These are phyloP conservation scores for Suncus etruscus DNA, from an alignment of 2,113 vertebrate species.

Conservation along the genomic window DNA sequence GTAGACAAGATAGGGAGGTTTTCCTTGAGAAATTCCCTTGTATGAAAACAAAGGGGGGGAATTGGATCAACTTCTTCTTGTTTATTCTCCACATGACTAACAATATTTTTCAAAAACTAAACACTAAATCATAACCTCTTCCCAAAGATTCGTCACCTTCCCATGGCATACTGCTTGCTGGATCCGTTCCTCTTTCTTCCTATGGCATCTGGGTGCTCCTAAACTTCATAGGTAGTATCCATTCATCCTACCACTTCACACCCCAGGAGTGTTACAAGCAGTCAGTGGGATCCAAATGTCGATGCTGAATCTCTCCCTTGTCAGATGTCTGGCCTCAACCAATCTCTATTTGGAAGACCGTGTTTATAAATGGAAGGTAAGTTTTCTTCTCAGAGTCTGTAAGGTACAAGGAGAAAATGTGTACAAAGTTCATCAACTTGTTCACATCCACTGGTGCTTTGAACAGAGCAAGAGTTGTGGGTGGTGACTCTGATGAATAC, in stretches of 20 bases:
- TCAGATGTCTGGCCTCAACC: conserved; percentile 9
- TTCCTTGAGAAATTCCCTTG: conserved; percentile 64
- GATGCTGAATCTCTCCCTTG: background rate
- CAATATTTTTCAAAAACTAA: background rate
- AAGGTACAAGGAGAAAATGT: conserved; percentile 2
- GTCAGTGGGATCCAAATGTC: background rate
- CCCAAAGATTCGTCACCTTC: background rate
- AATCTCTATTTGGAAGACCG: background rate
- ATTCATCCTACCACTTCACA: background rate
- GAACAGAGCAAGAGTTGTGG: background rate
- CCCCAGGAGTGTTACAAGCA: background rate
- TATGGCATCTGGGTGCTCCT: background rate
- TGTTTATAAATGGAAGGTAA: conserved; percentile 11
- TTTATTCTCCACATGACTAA: background rate
- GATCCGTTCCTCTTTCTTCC: background rate
- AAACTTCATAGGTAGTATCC: background rate
- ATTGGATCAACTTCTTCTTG: background rate
- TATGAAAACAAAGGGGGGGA: conserved; percentile 62
- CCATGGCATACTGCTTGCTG: background rate
- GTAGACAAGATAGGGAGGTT: conserved; percentile 47
- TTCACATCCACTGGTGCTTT: background rate
- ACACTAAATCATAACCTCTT: background rate
- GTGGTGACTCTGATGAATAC: background rate
- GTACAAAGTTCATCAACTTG: background rate
- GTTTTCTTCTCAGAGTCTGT: background rate